Evolutionary conservation across 2,797 vertebrate genomes (phyloP).

Genomic region (Mareca strepera): DNA sequence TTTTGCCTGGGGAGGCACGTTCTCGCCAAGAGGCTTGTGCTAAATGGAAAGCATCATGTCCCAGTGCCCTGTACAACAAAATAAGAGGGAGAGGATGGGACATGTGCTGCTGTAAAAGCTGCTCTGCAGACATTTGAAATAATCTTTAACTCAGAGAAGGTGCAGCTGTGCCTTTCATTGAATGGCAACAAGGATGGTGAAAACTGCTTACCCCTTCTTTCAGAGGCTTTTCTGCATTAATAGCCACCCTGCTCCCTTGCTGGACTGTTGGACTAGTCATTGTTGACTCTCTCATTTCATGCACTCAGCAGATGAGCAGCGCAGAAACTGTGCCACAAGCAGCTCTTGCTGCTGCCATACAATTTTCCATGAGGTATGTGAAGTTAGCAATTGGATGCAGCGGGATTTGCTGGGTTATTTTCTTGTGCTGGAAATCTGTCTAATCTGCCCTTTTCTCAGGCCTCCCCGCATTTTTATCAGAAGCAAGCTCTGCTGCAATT

Average conservation of each 20-base stretch:
- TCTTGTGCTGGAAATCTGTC: neutral
- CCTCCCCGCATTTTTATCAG: neutral
- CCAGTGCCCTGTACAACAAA: neutral
- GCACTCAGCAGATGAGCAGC: conserved; percentile 52
- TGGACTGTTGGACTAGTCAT: conserved; percentile 1
- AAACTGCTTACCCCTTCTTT: conserved; percentile 50
- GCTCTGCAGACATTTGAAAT: conserved; percentile 9
- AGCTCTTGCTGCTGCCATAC: conserved; percentile 32
- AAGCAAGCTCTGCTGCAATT: neutral
- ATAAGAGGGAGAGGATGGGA: neutral
- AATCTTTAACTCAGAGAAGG: conserved; percentile 53
- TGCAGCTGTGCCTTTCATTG: conserved; percentile 51
- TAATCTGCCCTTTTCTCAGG: neutral
- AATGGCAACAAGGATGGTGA: neutral
- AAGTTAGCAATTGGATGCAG: neutral
- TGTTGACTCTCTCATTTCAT: neutral
- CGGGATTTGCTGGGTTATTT: conserved; percentile 15
- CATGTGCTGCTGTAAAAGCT: conserved; percentile 4
- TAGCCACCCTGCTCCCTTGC: conserved; percentile 15
- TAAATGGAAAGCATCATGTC: neutral
- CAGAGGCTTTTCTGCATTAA: conserved; percentile 23
- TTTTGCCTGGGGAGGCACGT: neutral
- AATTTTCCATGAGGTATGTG: conserved; percentile 8
- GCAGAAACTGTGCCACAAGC: conserved; percentile 49
- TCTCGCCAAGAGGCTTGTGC: neutral